Percentiles rank a stretch among this genome's conserved stretches.
Evolutionary conservation across 2,797 vertebrate genomes (phyloP).

Genomic region (Spondyliosoma cantharus): DNA sequence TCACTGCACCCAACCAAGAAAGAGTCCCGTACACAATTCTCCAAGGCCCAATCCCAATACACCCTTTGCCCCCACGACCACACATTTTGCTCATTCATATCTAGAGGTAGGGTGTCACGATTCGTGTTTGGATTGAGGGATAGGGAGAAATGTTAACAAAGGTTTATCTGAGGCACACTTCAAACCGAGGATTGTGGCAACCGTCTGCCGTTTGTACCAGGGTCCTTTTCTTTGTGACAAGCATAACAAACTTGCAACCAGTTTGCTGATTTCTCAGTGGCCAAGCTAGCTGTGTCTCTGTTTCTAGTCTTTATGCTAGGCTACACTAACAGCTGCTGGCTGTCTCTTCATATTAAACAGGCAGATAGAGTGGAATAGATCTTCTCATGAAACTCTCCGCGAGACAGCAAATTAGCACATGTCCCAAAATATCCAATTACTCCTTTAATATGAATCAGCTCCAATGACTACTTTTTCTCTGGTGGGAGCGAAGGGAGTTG

Average conservation of each 20-base stretch:
- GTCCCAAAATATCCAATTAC: not conserved
- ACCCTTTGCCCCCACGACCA: too few relatives aligned
- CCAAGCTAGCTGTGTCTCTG: not conserved
- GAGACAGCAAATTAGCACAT: not conserved
- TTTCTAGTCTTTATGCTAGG: not conserved
- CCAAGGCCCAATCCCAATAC: too few relatives aligned
- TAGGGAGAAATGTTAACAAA: too few relatives aligned
- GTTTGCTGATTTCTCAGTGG: too few relatives aligned
- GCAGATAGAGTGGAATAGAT: not conserved
- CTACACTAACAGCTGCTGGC: not conserved
- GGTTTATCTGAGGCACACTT: too few relatives aligned
- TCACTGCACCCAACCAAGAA: conserved; percentile 6
- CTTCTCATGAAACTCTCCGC: not conserved
- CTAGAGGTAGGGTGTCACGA: too few relatives aligned
- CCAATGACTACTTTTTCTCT: not conserved
- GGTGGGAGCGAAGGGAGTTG: not conserved
- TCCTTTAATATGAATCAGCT: not conserved
- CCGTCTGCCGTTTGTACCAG: too few relatives aligned
- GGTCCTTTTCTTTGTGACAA: too few relatives aligned
- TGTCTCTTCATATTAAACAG: not conserved
- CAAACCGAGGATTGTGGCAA: too few relatives aligned
- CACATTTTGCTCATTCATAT: too few relatives aligned
- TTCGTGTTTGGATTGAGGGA: too few relatives aligned
- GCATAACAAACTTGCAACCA: too few relatives aligned
- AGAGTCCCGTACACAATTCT: not conserved